Base-by-base conservation (phyloP, 2,888 invertebrate genomes). In the Esperia sulphurella region DNA sequence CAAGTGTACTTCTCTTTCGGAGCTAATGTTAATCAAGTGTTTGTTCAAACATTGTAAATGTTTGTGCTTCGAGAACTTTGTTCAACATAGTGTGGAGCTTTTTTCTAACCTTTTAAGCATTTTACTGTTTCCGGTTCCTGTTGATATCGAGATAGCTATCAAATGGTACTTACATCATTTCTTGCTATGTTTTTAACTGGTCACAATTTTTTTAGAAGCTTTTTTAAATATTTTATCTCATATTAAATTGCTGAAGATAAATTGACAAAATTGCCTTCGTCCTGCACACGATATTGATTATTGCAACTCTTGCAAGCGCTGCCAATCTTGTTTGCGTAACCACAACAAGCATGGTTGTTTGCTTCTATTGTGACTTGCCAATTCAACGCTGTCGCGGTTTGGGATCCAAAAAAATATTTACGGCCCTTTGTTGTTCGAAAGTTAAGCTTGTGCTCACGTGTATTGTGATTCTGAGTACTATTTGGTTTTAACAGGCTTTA, bases 271-370 rank as follows among this genome's bases (percentile, higher is more conserved):
- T 35, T 5, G 21, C 21, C 5, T 39, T 39, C 35, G 12, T 12
- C 10, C 33, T 8, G 33, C 33, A 12, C 7, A n/a, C 8, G n/a
- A 9, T 13, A 6, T 14, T 39, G 13, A 8, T 39, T 14, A 8
- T 9, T 39, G 39, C 39, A 12, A 39, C 39, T 39, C 14, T 43
- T 47, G 47, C 52, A 52, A 52, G 21, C 2, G 35, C 35, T 35
- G 9, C n/a, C 35, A 35, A 35, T 37, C n/a, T 39, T 41, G 50
- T 55, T 55, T 55, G 49, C 55, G 49, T 49, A 53, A 55, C 55
- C 53, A 21, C 55, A 48, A 49, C 40, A 31, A 40, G 42, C 43
- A 6, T 21, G 21, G 5, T 21, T 21, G 21, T 45, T 41, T 29
- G 44, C 44, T n/a, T 40, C 43, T 28, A 14, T 46, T 44, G 48